Evolutionary conservation across 2,113 vertebrate species (phyloP), one percentile per base, ranked within the genome.

Genomic region (Trachemys scripta): DNA sequence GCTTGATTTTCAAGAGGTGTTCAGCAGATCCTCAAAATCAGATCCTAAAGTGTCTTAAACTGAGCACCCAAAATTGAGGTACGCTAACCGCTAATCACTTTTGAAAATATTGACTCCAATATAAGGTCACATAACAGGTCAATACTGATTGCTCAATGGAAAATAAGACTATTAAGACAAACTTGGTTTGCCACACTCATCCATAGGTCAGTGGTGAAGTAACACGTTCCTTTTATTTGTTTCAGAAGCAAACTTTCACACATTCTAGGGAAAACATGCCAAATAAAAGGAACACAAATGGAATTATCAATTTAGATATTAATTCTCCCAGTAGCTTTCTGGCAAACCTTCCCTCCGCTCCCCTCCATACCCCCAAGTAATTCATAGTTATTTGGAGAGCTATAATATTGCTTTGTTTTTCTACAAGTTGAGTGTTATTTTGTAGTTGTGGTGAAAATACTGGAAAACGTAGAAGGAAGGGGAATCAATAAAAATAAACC

Each of bases 321-420:
- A 49, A 80, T 7, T 45, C n/a, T 51, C 57, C 12, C 75, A 53
- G 45, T n/a, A 3, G 42, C 19, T 78, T 65, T 45, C 78, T 25
- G 24, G 62, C 2, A 7, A 13, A 31, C 53, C 47, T 27, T 31
- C 9, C 0, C 20, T 31, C 4, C 0, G 14, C 49, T 51, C 56
- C 10, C 35, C 25, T 31, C 3, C 0, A 35, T 42, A 29, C 5
- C 22, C 35, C n/a, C 42, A 75, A 5, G 1, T 31, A 47, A 84
- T 57, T 51, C 47, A 31, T 42, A 49, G 51, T 2, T 1, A 0
- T 3, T 1, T 45, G 76, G 38, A 53, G 75, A 35, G 59, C 35
- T 1, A 0, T 5, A 8, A 50, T 4, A 59, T 29, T 0, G 11
- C 6, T 8, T n/a, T 10, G 3, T 69, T 69, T n/a, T n/a, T 38